Evolutionary conservation across 30 jellyfish, hydroid and myxozoan genomes (phyloP).

Genomic region (Aurelia aurita): DNA sequence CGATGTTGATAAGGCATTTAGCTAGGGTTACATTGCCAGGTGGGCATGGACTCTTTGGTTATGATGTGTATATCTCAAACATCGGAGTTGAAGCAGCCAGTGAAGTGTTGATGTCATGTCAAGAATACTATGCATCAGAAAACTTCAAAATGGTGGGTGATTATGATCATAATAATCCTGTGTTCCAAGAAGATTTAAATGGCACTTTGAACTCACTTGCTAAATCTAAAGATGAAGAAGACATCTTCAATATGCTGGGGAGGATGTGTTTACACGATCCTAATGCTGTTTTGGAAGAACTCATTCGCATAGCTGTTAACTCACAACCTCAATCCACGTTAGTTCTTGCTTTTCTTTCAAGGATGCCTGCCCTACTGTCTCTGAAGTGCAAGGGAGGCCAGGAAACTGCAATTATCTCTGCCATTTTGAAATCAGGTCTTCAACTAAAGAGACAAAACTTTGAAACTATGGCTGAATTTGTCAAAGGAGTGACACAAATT

Average conservation of each 20-base stretch:
- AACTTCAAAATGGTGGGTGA: no score
- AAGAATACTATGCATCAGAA: no score
- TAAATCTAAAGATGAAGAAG: background rate
- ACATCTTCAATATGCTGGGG: slow-evolving; percentile 5
- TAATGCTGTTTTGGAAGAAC: slow-evolving; percentile 9
- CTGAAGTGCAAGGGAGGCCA: slow-evolving; percentile 5
- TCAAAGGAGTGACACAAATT: background rate
- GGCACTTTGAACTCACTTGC: no score
- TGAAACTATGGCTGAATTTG: slow-evolving; percentile 23
- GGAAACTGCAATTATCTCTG: background rate
- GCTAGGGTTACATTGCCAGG: no score
- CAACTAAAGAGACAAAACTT: background rate
- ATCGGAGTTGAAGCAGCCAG: no score
- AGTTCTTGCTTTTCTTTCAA: slow-evolving; percentile 11
- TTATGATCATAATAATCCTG: no score
- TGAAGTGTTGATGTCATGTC: no score
- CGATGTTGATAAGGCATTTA: no score
- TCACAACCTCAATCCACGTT: slow-evolving; percentile 21
- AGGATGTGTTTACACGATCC: slow-evolving; percentile 12
- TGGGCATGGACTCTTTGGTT: no score
- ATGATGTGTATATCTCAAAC: no score
- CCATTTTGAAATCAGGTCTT: background rate
- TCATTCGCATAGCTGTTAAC: slow-evolving; percentile 8
- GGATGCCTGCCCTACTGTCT: background rate
- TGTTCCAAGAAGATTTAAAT: no score